Base-by-base conservation (phyloP, 2,888 invertebrate species). In the Mamestra brassicae region DNA sequence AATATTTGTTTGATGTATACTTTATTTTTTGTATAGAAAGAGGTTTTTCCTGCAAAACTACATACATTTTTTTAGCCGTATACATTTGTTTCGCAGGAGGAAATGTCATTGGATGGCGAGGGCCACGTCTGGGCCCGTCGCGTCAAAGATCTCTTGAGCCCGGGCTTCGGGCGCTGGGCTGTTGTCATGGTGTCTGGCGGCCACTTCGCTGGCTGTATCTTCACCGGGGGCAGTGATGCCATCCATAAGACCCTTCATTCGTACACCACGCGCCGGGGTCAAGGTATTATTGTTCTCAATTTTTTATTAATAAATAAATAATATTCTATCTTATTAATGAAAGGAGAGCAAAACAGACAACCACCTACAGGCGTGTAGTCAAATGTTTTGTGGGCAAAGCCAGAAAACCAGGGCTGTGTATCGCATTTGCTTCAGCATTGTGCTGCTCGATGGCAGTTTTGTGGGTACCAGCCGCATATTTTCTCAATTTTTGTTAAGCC, bases 161-260 rank as follows among this genome's bases (percentile, higher is more conserved):
- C 97, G 2, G 96, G 96, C 8, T 97, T 92, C 50, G 95, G 93
- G 62, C 92, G 96, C 11, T 98, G 98, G 98, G 97, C 98, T 0
- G 95, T 99, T 10, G 93, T 99, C 67, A 98, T 99, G 98, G 96
- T 98, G 54, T 98, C 98, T 0, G 98, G 98, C 6, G 99, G 99
- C 0, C 95, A 95, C 71, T 95, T 96, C 69, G 95, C 95, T 0
- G 96, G 95, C 3, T 95, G 94, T 11, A 91, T 96, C 54, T 95
- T 96, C 80, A 89, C 93, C 4, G 95, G 95, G 89, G 78, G 96
- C 93, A 89, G 95, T 94, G 73, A 94, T 96, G 88, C 95, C 93
- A 85, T 95, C 2, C 98, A 99, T 90, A 99, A 99, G 94, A 98
- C 98, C 0, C 97, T 98, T 87, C 98, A 98, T 91, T 97, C 98